A percentile compares a stretch with the other conserved stretches of the same genome.
Conservation (phyloP, 2,888 invertebrate genomes). For the Chrysodeixis includens region DNA sequence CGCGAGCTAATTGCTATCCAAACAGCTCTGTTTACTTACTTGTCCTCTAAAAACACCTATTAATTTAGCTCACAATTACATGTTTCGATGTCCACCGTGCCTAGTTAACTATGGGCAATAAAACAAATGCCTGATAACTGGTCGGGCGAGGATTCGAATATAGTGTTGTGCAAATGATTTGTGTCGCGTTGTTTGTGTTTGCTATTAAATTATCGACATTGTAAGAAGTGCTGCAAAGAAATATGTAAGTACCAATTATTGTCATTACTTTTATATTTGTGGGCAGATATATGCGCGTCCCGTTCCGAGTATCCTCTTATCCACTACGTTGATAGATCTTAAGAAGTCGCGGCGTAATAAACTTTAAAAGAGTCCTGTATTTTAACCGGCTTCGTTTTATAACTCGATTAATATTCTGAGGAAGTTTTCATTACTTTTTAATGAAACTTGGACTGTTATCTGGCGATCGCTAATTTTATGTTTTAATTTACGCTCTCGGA, state of each 20-base stretch:
- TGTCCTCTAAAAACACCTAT: conserved; percentile 58
- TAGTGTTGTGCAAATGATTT: conserved; percentile 62
- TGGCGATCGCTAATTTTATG: conserved; percentile 80
- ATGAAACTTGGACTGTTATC: conserved; percentile 78
- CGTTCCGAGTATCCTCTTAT: conserved; percentile 10
- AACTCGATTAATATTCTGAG: conserved; percentile 76
- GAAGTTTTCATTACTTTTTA: conserved; percentile 83
- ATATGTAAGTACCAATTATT: conserved; percentile 59
- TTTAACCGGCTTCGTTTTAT: conserved; percentile 65
- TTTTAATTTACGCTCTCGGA: conserved; percentile 77
- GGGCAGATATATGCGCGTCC: conserved; percentile 28
- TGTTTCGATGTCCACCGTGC: conserved; percentile 47
- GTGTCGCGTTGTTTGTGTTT: conserved; percentile 57
- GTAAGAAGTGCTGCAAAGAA: conserved; percentile 57
- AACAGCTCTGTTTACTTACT: conserved; percentile 71
- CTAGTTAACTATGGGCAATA: conserved; percentile 60
- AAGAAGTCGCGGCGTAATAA: conserved; percentile 44
- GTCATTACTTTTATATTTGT: conserved; percentile 50
- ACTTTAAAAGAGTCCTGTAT: conserved; percentile 51
- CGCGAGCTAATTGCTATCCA: conserved; percentile 64
- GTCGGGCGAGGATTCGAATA: conserved; percentile 54
- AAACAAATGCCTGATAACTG: conserved; percentile 57
- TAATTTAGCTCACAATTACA: conserved; percentile 60
- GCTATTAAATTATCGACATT: conserved; percentile 62
- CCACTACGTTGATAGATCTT: conserved; percentile 20